These are phyloP conservation scores for Macrostomum cliftonense DNA, from an alignment of 2,888 invertebrate genomes.

Conservation along the genomic window DNA sequence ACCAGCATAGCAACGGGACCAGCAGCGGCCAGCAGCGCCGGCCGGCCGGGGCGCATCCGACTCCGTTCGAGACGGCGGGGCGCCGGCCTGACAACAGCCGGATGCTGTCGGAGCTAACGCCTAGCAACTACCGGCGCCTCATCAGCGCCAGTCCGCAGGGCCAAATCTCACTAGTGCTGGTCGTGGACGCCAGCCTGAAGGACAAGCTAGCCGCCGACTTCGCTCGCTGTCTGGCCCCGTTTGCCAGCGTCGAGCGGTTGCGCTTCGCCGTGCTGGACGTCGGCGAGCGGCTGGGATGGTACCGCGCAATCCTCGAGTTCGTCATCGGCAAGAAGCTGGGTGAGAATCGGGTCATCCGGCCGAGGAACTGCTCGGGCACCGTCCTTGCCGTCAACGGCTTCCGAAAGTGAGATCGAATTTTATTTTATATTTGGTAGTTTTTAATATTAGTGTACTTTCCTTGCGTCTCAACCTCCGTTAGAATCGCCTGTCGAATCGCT, in stretches of 20 bases:
- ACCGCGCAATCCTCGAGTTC: slow-evolving; percentile 63
- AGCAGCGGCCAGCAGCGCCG: too few relatives aligned
- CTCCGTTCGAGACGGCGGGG: not conserved
- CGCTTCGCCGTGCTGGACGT: not conserved
- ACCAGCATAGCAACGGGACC: too few relatives aligned
- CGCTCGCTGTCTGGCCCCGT: not conserved
- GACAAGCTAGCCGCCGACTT: not conserved
- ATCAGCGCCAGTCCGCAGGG: slow-evolving; percentile 1
- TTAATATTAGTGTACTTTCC: too few relatives aligned
- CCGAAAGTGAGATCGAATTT: slow-evolving; percentile 45
- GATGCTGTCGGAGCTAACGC: not conserved
- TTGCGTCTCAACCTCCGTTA: too few relatives aligned
- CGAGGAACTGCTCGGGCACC: slow-evolving; percentile 74
- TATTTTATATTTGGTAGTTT: too few relatives aligned
- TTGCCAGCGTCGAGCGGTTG: not conserved
- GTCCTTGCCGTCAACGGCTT: slow-evolving; percentile 86
- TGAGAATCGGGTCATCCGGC: slow-evolving; percentile 61
- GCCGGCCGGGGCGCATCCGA: too few relatives aligned
- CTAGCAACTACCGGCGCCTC: not conserved
- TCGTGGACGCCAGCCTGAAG: not conserved
- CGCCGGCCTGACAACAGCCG: not conserved
- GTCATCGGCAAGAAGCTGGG: slow-evolving; percentile 71
- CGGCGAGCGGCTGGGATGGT: slow-evolving; percentile 54
- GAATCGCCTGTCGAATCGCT: too few relatives aligned
- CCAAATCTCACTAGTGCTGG: not conserved